A percentile compares a stretch with the other conserved stretches of the same genome.
phyloP scores from a whole-genome alignment of 2,113 vertebrate species.

The Andinoacara biseriatus region DNA sequence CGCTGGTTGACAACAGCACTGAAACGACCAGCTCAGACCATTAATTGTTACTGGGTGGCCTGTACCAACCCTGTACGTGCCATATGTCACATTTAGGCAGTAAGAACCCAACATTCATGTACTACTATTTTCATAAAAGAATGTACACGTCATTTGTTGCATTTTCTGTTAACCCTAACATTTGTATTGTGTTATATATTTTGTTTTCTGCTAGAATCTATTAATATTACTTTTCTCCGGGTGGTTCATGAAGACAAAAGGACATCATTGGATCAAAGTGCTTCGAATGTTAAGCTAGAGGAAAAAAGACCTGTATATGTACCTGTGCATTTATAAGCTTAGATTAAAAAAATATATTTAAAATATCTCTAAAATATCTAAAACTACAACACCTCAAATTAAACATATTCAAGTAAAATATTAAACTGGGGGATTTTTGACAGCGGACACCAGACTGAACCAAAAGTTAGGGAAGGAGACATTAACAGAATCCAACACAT shows the following conservation, averaged over 20 bases:
- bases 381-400: not conserved
- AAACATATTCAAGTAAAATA: not conserved
- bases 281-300: too few relatives aligned
- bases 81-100: not conserved
- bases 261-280: too few relatives aligned
- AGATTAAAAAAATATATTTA: too few relatives aligned
- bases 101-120: accelerated
- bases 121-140: not conserved
- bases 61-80: accelerated
- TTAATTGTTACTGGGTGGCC: not conserved
- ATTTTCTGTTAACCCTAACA: not conserved
- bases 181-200: not conserved
- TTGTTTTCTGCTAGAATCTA: not conserved
- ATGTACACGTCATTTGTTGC: not conserved
- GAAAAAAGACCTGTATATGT: too few relatives aligned
- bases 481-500: too few relatives aligned
- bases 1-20: not conserved
- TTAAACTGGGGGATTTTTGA: not conserved
- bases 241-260: too few relatives aligned
- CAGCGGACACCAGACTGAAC: not conserved
- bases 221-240: not conserved
- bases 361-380: too few relatives aligned
- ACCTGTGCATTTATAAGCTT: too few relatives aligned
- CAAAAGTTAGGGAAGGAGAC: too few relatives aligned
- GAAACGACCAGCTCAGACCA: not conserved